Base-by-base conservation (phyloP, 2,797 vertebrate species). In the Allobates femoralis region DNA sequence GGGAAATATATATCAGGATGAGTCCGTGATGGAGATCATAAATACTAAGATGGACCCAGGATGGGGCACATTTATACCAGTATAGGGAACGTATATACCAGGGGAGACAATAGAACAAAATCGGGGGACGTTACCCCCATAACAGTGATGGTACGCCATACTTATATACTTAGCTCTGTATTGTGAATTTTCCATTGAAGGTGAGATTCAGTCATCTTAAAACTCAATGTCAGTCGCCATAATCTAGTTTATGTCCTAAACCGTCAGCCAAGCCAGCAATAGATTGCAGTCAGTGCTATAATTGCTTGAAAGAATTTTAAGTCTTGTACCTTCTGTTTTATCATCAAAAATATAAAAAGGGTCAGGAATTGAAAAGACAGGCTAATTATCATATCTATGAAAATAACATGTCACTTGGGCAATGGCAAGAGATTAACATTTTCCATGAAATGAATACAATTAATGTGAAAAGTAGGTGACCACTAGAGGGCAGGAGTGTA, bases 401-500 rank as follows among this genome's bases (percentile, higher is more conserved):
- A 76, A 82, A 75, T 81, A 86, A 69, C 23, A 32, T 79, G 62
- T 51, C 56, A 76, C 71, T 77, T 64, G 79, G 50, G 28, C 32
- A 86, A 81, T 51, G 58, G 60, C 46, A 83, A 30, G 46, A 34
- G 64, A 60, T 81, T 75, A 30, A 18, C 30, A 69, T 83, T 73
- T 83, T 87, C 41, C 58, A 34, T 37, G 32, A 64, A 84, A 80
- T 75, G 3, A 84, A 67, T 53, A 56, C 1, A 51, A 78, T 58
- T 30, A 41, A 5, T 7, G 53, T 26, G 56, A 58, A 50, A 60
- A 50, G 5, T 46, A 1, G 34, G 1, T 75, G 16, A 46, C 83
- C 82, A 88, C 77, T 76, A 88, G 86, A 69, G 83, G 77, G 83
- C 86, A 88, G 67, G 19, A 58, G 80, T 26, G 58, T 80, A 81